Evolutionary conservation across 1,140 invertebrate species (phyloP).

Genomic region (Tetragonula clypearis): DNA sequence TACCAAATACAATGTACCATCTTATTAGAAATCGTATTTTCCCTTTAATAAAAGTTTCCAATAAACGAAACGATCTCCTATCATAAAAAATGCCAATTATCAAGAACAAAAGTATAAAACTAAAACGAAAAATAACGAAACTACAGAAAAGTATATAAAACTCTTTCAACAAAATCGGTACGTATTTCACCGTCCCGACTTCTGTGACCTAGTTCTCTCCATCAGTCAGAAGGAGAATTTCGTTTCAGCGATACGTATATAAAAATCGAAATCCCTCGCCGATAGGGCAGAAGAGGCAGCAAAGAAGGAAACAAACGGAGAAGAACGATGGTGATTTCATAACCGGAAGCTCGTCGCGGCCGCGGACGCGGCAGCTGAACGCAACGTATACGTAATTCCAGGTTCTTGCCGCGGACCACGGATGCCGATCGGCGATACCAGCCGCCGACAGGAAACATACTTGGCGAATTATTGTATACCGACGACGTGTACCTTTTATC

Average conservation of each 20-base stretch:
- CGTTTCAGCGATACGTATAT: not conserved
- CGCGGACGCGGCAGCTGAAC: conserved; percentile 37
- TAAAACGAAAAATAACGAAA: too few relatives aligned
- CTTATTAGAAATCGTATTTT: too few relatives aligned
- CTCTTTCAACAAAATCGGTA: not conserved
- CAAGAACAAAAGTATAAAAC: too few relatives aligned
- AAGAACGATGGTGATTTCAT: conserved; percentile 31
- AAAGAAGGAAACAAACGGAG: not conserved
- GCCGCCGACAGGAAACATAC: conserved; percentile 48
- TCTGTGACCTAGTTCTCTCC: too few relatives aligned
- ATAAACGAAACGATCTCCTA: too few relatives aligned
- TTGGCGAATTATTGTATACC: conserved; percentile 42
- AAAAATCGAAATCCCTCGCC: conserved; percentile 22
- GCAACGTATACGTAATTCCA: conserved; percentile 45
- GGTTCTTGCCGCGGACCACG: conserved; percentile 29
- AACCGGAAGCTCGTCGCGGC: conserved; percentile 44
- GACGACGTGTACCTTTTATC: conserved; percentile 30
- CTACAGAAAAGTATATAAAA: not conserved
- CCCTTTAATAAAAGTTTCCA: too few relatives aligned
- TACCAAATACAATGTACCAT: too few relatives aligned
- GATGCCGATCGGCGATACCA: conserved; percentile 44
- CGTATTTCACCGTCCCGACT: not conserved
- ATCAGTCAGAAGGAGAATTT: not conserved
- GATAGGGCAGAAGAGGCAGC: not conserved
- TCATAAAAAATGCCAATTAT: too few relatives aligned